phyloP scores from a whole-genome alignment of 2,113 vertebrate genomes.

The Acrocephalus kingi region DNA sequence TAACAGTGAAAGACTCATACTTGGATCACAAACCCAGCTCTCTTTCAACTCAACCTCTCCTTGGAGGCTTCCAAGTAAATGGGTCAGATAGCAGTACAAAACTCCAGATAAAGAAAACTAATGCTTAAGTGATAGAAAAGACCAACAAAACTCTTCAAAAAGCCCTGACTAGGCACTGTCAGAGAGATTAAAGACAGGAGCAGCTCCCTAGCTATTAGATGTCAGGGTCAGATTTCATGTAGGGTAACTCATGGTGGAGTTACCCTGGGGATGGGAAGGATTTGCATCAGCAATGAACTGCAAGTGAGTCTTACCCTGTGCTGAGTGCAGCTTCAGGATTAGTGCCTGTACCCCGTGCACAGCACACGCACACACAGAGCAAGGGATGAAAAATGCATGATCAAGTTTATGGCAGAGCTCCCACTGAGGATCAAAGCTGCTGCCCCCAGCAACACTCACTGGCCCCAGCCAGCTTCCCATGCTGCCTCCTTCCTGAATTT shows the following conservation, averaged over 20 bases:
- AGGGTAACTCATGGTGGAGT: not conserved
- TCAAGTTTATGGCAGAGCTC: not conserved
- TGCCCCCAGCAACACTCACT: not conserved
- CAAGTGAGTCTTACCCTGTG: not conserved
- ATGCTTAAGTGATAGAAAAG: not conserved
- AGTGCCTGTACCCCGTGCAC: not conserved
- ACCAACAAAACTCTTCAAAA: not conserved
- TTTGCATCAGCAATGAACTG: not conserved
- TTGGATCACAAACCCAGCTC: not conserved
- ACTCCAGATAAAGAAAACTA: constrained; percentile 3
- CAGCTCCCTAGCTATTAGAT: not conserved
- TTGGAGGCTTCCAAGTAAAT: not conserved
- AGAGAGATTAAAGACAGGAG: constrained; percentile 2
- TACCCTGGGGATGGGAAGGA: not conserved
- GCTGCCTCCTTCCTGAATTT: not conserved
- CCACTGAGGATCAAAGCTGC: not conserved
- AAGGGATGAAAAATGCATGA: constrained; percentile 36
- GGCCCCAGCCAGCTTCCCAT: not conserved
- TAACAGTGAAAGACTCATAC: not conserved
- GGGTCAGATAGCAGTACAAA: not conserved
- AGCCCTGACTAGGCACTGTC: not conserved
- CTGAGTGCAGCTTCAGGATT: not conserved
- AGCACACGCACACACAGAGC: not conserved
- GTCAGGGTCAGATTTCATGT: not conserved
- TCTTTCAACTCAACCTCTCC: not conserved